These are phyloP conservation scores for Busseola fusca DNA, from an alignment of 2,888 invertebrate species.

Conservation along the genomic window DNA sequence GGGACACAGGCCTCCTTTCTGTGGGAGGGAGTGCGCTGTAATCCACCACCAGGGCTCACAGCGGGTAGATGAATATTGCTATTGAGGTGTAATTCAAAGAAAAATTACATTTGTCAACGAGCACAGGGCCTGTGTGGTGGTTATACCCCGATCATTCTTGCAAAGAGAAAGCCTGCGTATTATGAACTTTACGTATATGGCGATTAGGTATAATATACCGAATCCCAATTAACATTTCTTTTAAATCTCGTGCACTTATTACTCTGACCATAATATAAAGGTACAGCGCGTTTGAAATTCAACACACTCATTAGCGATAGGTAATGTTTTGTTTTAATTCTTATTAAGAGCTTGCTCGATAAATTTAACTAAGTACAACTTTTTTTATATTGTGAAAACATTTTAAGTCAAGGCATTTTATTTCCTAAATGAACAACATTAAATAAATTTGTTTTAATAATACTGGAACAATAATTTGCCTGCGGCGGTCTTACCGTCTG, in stretches of 20 bases:
- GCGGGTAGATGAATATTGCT: no score
- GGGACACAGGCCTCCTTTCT: no score
- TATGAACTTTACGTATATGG: not conserved
- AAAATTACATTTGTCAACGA: not conserved
- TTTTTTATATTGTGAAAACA: not conserved
- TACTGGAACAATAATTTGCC: no score
- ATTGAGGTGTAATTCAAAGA: no score
- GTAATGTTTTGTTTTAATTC: conserved; percentile 11
- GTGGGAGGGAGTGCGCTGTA: no score
- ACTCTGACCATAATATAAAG: not conserved
- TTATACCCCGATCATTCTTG: no score
- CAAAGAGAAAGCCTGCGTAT: not conserved
- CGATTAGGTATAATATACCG: no score
- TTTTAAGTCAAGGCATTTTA: conserved; percentile 1
- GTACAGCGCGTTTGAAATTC: conserved; percentile 10
- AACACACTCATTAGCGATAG: conserved; percentile 31
- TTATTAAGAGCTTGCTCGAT: not conserved
- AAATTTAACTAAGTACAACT: conserved; percentile 5
- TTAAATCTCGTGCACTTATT: not conserved
- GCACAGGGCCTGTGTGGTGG: not conserved
- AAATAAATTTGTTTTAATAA: no score
- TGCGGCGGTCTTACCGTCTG: no score
- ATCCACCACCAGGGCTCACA: no score
- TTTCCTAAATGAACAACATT: no score
- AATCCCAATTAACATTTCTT: no score